Conservation (phyloP, 2,113 vertebrate species). For the Pterocles gutturalis region DNA sequence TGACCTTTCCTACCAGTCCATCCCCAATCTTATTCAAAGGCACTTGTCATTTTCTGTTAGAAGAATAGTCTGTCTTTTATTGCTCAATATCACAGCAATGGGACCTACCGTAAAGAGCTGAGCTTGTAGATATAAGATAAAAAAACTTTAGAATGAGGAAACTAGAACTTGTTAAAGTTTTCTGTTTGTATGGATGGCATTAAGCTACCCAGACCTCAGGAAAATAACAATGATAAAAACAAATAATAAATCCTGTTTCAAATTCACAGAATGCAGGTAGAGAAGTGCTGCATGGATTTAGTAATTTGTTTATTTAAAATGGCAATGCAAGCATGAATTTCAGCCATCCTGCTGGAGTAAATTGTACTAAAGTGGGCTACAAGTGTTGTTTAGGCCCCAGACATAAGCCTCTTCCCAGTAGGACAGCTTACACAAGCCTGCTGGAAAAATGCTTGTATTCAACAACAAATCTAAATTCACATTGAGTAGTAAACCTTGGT, state of each 20-base stretch:
- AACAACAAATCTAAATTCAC: conserved; percentile 68
- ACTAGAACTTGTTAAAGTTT: background rate
- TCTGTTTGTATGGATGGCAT: background rate
- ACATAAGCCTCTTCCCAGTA: conserved; percentile 42
- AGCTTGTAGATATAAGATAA: background rate
- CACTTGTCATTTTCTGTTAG: background rate
- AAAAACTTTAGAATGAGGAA: background rate
- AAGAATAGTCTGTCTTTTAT: background rate
- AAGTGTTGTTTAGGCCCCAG: conserved; percentile 34
- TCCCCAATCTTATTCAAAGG: background rate
- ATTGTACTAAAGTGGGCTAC: conserved; percentile 60
- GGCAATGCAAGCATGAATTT: conserved; percentile 52
- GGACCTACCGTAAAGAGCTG: background rate
- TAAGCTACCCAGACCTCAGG: background rate
- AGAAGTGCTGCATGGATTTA: conserved; percentile 22
- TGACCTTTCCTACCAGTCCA: background rate
- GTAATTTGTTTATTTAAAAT: conserved; percentile 64
- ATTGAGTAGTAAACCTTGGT: conserved; percentile 51
- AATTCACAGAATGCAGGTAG: conserved; percentile 29
- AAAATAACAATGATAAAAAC: background rate
- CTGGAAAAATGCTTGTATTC: conserved; percentile 55
- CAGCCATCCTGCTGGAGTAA: conserved; percentile 56
- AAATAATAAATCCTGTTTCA: background rate
- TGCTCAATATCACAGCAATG: background rate
- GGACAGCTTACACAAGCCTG: conserved; percentile 43